phyloP scores from a whole-genome alignment of 2,888 invertebrate species.

The Empis livida region DNA sequence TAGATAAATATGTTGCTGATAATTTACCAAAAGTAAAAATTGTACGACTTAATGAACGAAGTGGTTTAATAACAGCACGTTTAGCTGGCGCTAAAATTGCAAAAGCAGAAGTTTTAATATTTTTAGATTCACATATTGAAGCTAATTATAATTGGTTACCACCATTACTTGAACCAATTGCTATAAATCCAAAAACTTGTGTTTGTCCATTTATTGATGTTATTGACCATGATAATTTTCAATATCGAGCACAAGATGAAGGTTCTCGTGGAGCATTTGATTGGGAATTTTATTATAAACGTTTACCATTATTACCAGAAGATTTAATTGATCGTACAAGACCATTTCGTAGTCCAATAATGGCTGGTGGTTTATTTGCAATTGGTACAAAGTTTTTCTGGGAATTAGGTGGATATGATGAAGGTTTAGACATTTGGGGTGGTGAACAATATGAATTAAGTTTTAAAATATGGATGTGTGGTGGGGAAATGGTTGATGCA shows the following conservation, averaged over 20 bases:
- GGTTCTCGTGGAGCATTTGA: constrained; percentile 91
- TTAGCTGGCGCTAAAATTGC: constrained; percentile 72
- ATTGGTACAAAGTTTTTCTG: constrained; percentile 87
- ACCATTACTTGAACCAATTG: constrained; percentile 82
- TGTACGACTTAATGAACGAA: constrained; percentile 56
- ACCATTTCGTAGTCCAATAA: constrained; percentile 68
- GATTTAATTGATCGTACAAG: constrained; percentile 27
- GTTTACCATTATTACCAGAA: constrained; percentile 54
- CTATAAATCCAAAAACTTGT: constrained; percentile 66
- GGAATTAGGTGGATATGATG: constrained; percentile 92
- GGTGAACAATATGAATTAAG: constrained; percentile 97
- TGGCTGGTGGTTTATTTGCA: constrained; percentile 97
- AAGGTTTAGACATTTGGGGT: constrained; percentile 92
- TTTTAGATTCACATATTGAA: constrained; percentile 86
- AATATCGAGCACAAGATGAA: constrained; percentile 87
- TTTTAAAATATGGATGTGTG: constrained; percentile 97
- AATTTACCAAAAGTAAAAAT: constrained; percentile 65
- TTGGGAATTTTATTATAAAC: constrained; percentile 95
- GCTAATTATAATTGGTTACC: constrained; percentile 89
- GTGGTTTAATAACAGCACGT: constrained; percentile 79
- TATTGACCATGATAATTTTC: constrained; percentile 80
- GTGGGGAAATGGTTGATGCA: constrained; percentile 83
- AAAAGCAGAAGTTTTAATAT: constrained; percentile 67
- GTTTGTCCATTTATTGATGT: constrained; percentile 97
- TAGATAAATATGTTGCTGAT: constrained; percentile 62